Evolutionary conservation across 2,797 vertebrate species (phyloP).

Genomic region (Pipistrellus nathusii): DNA sequence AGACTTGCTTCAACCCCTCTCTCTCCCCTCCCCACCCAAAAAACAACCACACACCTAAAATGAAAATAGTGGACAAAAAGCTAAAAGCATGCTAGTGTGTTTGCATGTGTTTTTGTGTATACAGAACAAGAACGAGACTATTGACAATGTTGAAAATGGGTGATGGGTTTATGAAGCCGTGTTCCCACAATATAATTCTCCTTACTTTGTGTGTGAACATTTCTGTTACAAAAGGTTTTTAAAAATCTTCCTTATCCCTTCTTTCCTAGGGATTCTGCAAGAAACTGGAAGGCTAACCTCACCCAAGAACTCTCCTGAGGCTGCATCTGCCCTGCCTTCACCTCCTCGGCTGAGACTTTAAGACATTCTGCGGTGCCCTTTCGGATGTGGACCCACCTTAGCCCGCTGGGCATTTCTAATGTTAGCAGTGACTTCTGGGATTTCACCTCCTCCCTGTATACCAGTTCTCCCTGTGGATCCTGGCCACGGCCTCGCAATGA

Average conservation of each 20-base stretch:
- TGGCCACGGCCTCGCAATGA: neutral
- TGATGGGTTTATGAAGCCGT: neutral
- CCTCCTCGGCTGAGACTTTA: neutral
- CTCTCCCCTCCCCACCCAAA: too few relatives aligned
- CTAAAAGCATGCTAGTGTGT: neutral
- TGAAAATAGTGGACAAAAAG: neutral
- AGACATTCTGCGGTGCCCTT: neutral
- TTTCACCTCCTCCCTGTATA: neutral
- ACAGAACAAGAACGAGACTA: neutral
- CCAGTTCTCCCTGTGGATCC: neutral
- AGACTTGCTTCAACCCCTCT: neutral
- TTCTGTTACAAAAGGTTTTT: neutral
- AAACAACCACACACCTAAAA: neutral
- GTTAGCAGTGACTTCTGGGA: neutral
- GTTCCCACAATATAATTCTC: neutral
- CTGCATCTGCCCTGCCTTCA: neutral
- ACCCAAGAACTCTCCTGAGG: neutral
- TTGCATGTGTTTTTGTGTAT: too few relatives aligned
- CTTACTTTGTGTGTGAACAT: slow-evolving; percentile 13
- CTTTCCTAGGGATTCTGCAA: neutral
- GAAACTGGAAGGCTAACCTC: neutral
- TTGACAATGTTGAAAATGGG: neutral
- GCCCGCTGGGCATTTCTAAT: neutral
- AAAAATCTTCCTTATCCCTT: neutral
- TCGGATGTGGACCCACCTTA: neutral